Base-by-base conservation (phyloP, 2,797 vertebrate species). In the Mallotus villosus region DNA sequence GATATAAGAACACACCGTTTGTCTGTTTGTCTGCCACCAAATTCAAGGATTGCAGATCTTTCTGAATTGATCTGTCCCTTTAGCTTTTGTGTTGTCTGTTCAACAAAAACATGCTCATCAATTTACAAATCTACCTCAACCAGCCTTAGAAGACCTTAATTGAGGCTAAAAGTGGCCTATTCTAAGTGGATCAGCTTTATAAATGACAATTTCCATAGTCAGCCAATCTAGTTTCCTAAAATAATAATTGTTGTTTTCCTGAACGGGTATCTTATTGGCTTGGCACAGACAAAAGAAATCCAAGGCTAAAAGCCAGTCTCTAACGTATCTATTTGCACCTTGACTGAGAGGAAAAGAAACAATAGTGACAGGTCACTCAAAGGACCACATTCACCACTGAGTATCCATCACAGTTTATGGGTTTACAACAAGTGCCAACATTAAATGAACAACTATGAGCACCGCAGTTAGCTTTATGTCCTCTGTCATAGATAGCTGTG, bases 401-500 rank as follows among this genome's bases (percentile, higher is more conserved):
- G 57, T 78, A 78, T 82, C 72, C 77, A 81, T 84, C 74, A 75
- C 32, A 68, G 57, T 81, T 81, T 79, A 84, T 76, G 78, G 75
- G 76, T 82, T 88, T 78, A 76, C 74, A 70, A 67, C 67, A 41
- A 82, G 73, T 71, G 71, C 84, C 87, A 77, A 66, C 59, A 57
- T 66, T 37, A 78, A 78, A 79, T 79, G 60, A 83, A 82, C 76
- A 79, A 80, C 51, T 76, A 80, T 82, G 78, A 78, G 76, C 57
- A 75, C 78, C 72, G 62, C 71, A 76, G 83, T 91, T 83, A 78
- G 74, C 78, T 85, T 83, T 81, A 84, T 78, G 70, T 57, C 59
- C 62, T 73, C 75, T 49, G 74, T 83, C 74, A 83, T 84, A 55
- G 65, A 65, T 46, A 46, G 41, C 41, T 73, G 29, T 67, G 71